Percentiles rank a stretch among this genome's conserved stretches.
These are phyloP conservation scores for Meandrusa payeni DNA, from an alignment of 2,888 invertebrate species.

Conservation along the genomic window DNA sequence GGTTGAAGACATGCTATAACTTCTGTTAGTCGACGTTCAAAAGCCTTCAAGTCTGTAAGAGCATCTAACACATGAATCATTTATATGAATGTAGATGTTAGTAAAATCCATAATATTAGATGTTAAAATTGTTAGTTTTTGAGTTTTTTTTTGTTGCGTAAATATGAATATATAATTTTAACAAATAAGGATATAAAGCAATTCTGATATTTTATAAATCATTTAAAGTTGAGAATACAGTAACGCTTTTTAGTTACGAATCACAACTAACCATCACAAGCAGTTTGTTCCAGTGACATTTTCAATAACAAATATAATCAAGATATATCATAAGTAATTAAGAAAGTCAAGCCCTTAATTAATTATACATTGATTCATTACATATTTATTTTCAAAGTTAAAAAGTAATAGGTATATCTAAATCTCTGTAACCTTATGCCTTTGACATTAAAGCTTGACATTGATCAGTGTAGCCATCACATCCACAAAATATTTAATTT, in stretches of 20 bases:
- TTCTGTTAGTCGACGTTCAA: constrained; percentile 97
- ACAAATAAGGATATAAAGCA: no score
- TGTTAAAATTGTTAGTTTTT: no score
- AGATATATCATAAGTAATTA: not conserved
- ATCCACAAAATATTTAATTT: no score
- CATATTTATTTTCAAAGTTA: constrained; percentile 7
- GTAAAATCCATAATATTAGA: no score
- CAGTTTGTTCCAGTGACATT: constrained; percentile 93
- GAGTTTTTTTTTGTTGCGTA: no score
- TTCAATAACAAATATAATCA: constrained; percentile 30
- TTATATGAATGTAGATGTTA: constrained; percentile 25
- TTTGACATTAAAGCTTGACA: no score
- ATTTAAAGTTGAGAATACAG: no score
- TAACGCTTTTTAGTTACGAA: not conserved
- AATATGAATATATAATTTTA: no score
- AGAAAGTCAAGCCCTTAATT: not conserved
- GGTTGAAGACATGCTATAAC: constrained; percentile 98
- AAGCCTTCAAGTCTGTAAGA: constrained; percentile 95
- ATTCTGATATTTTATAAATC: no score
- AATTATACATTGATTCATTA: not conserved
- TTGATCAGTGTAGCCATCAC: no score
- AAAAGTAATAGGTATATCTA: no score
- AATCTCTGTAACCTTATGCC: no score
- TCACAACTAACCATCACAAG: constrained; percentile 89
- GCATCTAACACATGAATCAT: constrained; percentile 33